Base-by-base conservation (phyloP, 2,113 vertebrate species). In the Toxotes chatareus region DNA sequence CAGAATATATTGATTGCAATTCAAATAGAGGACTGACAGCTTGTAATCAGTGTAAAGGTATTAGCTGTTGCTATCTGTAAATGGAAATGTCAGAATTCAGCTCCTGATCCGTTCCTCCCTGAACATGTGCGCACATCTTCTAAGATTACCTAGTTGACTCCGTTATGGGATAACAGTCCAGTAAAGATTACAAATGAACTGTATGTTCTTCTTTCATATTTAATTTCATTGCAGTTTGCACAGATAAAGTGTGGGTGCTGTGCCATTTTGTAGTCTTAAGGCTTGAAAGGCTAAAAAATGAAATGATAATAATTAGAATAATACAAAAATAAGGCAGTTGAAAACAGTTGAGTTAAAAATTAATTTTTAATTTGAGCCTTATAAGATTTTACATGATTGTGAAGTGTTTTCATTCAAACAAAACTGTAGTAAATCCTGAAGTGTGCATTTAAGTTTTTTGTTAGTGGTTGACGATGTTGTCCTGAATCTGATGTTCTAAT, bases 41-140 rank as follows among this genome's bases (percentile, higher is more conserved):
- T 89, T 88, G 84, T 93, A 93, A 93, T 94, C 91, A 94, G 88
- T 80, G 82, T 73, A 73, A 90, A 80, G 82, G 88, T 90, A 93
- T 94, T 91, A 93, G 89, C 86, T 89, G 88, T 91, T 89, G 83
- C 82, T 93, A 92, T 94, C 91, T 95, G 66, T 89, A 91, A 93
- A 93, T 93, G 91, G 86, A 91, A 93, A 91, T 91, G 91, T 89
- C 88, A 89, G 82, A 76, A 88, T 82, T 65, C 66, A 81, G 77
- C 53, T 17, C 7, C 74, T 82, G 73, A 86, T 89, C 88, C 0
- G 16, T 62, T 74, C 36, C 55, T 68, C 40, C 47, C 13, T 49
- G 57, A 74, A 38, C 53, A 66, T 66, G 61, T 55, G 40, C 1
- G 17, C 64, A 46, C 38, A 73, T 73, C 69, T 53, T 38, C 21